Percentiles rank a stretch among this genome's conserved stretches.
These are phyloP conservation scores for Linurgus olivaceus DNA, from an alignment of 2,797 vertebrate genomes.

Conservation along the genomic window DNA sequence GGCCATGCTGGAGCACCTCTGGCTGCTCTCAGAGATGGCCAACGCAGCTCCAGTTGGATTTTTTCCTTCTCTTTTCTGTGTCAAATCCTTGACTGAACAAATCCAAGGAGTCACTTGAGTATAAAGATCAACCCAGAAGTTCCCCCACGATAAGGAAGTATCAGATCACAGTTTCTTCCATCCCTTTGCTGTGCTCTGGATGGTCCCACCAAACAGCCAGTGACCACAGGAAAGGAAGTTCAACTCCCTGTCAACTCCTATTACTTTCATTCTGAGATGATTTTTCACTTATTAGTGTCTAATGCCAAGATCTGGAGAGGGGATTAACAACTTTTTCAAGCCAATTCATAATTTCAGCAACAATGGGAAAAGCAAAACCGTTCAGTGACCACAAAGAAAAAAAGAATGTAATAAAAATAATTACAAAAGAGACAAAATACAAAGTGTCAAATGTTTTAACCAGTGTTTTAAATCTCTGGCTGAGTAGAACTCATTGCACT, in stretches of 20 bases:
- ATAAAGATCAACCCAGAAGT: background rate
- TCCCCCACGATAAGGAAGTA: background rate
- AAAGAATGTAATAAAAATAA: background rate
- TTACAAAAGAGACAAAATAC: background rate
- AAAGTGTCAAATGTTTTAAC: background rate
- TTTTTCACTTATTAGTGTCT: background rate
- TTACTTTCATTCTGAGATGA: background rate
- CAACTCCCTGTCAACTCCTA: background rate
- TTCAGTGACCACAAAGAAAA: background rate
- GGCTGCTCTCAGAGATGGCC: background rate
- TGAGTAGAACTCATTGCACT: background rate
- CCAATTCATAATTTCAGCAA: background rate
- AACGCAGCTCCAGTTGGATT: background rate
- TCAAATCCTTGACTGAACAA: background rate
- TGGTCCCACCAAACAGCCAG: fast-evolving
- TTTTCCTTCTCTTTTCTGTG: background rate
- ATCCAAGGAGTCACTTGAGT: background rate
- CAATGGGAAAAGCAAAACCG: background rate
- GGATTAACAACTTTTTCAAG: background rate
- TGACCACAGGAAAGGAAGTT: background rate
- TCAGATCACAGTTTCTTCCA: background rate
- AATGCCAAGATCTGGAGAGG: background rate
- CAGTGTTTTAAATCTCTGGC: background rate
- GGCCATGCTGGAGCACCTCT: background rate
- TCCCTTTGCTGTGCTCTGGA: background rate